These are phyloP conservation scores for Colletes collaris DNA, from an alignment of 2,888 invertebrate genomes.

Conservation along the genomic window DNA sequence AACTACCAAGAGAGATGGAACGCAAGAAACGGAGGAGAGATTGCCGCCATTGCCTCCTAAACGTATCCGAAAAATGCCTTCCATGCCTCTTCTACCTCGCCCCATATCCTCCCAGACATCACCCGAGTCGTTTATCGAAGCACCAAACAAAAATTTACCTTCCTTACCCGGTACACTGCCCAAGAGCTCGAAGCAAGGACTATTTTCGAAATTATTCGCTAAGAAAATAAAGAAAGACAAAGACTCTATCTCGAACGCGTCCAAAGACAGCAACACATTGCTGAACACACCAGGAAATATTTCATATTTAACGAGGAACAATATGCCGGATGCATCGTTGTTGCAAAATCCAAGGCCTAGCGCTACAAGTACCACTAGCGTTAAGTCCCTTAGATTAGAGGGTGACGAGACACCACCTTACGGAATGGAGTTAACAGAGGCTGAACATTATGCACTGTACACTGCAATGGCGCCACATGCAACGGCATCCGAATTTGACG, in stretches of 20 bases:
- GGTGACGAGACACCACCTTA: slow-evolving; percentile 77
- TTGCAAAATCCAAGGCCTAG: slow-evolving; percentile 67
- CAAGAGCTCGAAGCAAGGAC: slow-evolving; percentile 86
- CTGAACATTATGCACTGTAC: slow-evolving; percentile 94
- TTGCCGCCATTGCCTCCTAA: slow-evolving; percentile 93
- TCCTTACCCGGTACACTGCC: slow-evolving; percentile 84
- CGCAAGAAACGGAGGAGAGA: slow-evolving; percentile 85
- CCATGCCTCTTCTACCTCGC: slow-evolving; percentile 79
- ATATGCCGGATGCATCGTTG: slow-evolving; percentile 55
- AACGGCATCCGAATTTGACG: slow-evolving; percentile 94
- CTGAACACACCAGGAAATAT: slow-evolving; percentile 56
- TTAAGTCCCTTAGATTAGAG: slow-evolving; percentile 69
- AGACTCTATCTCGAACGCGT: slow-evolving; percentile 42
- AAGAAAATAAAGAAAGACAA: slow-evolving; percentile 84
- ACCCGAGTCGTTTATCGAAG: slow-evolving; percentile 69
- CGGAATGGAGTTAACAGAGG: slow-evolving; percentile 90
- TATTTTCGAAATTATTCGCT: slow-evolving; percentile 87
- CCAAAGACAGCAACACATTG: slow-evolving; percentile 62
- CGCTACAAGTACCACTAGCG: slow-evolving; percentile 71
- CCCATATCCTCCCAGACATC: slow-evolving; percentile 70
- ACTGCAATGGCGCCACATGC: slow-evolving; percentile 94
- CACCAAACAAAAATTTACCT: slow-evolving; percentile 85
- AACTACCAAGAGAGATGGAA: slow-evolving; percentile 83
- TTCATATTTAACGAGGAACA: slow-evolving; percentile 57
- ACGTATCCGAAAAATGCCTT: slow-evolving; percentile 83